Percentiles rank a stretch among this genome's conserved stretches.
phyloP scores from a whole-genome alignment of 2,797 vertebrate genomes.

The Setipinna tenuifilis region DNA sequence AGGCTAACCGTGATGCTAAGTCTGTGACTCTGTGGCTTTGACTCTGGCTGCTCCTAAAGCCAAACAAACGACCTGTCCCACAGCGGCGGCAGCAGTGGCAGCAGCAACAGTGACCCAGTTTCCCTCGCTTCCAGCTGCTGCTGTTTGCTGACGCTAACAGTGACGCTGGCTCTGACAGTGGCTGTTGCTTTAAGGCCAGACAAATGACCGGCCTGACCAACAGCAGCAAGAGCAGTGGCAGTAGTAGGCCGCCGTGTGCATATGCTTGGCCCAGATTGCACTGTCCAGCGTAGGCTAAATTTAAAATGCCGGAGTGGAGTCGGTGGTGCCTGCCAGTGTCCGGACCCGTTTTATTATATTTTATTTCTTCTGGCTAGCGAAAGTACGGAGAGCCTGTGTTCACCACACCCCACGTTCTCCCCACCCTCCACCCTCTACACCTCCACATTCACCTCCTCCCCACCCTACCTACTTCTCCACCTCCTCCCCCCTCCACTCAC shows the following conservation, averaged over 20 bases:
- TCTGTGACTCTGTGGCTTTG: background rate
- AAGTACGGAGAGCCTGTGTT: background rate
- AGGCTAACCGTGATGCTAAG: background rate
- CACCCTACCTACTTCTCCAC: background rate
- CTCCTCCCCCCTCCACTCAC: no score
- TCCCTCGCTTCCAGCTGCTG: background rate
- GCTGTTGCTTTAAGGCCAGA: background rate
- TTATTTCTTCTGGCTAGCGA: background rate
- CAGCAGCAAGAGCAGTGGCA: background rate
- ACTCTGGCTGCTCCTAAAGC: background rate
- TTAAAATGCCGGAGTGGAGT: background rate
- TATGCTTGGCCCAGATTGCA: slow-evolving; percentile 7
- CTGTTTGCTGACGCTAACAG: background rate
- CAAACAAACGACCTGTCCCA: background rate
- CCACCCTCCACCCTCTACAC: background rate
- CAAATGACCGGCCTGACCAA: background rate
- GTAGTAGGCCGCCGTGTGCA: background rate
- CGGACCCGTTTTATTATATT: background rate
- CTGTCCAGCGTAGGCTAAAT: background rate
- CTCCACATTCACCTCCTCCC: background rate
- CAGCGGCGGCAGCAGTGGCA: background rate
- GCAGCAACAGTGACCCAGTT: background rate
- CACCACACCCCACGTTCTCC: background rate
- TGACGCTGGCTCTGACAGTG: background rate
- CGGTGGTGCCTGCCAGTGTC: slow-evolving; percentile 4